Evolutionary conservation across 2,797 vertebrate genomes (phyloP).

Genomic region (Paramormyrops hopkinsi): DNA sequence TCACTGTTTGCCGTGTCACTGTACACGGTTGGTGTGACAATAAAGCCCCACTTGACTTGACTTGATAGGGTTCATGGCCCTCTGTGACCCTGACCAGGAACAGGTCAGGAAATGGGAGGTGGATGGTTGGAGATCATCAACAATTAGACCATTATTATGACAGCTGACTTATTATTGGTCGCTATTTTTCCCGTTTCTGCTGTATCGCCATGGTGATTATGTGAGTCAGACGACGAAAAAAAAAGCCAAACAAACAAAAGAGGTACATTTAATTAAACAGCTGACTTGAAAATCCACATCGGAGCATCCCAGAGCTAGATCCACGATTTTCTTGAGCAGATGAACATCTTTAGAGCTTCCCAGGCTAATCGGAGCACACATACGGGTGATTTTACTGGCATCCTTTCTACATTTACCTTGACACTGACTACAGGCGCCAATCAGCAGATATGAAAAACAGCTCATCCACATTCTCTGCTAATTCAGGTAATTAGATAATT

Average conservation of each 20-base stretch:
- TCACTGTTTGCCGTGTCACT: not conserved
- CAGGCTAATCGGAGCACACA: not conserved
- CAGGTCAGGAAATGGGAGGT: not conserved
- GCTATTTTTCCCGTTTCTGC: not conserved
- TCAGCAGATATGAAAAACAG: not conserved
- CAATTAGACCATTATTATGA: not conserved
- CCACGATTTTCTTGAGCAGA: not conserved
- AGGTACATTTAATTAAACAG: not conserved
- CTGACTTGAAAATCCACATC: not conserved
- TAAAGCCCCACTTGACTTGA: not conserved
- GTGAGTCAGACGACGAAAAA: not conserved
- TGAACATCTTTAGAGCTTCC: not conserved
- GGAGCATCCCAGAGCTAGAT: conserved; percentile 1
- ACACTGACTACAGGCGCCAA: not conserved
- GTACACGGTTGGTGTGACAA: not conserved
- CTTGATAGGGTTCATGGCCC: not conserved
- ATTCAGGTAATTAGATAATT: conserved; percentile 15
- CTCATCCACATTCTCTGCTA: not conserved
- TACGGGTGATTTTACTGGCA: no score
- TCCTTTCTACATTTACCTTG: not conserved
- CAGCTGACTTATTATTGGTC: not conserved
- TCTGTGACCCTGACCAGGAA: not conserved
- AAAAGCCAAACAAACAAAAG: not conserved
- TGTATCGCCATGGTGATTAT: not conserved
- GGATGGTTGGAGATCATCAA: not conserved